phyloP scores from a whole-genome alignment of 2,113 vertebrate species.

The Hippopotamus amphibius region DNA sequence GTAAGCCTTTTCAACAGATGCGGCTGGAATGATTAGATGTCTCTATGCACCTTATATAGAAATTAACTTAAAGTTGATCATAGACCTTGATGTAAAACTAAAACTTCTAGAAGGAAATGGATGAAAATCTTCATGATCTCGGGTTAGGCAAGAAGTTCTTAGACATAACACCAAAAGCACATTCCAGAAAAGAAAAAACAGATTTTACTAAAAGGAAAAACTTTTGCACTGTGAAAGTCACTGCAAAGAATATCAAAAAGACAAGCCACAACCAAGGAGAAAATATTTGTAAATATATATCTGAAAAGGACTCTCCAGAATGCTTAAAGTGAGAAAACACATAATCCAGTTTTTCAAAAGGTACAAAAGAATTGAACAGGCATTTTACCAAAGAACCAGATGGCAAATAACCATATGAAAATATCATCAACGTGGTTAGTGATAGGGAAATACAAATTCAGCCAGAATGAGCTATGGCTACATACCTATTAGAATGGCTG shows the following conservation, averaged over 20 bases:
- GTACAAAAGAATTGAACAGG: neutral
- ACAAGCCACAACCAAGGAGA: neutral
- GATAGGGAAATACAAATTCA: slow-evolving; percentile 5
- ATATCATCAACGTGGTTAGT: neutral
- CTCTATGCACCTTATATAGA: neutral
- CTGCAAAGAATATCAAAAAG: neutral
- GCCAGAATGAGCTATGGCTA: neutral
- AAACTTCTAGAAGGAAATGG: neutral
- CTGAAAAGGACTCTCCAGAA: neutral
- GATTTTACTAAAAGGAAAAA: slow-evolving; percentile 29
- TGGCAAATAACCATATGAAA: neutral
- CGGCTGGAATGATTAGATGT: neutral
- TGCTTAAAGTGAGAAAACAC: slow-evolving; percentile 2
- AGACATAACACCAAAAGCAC: neutral
- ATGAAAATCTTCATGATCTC: slow-evolving; percentile 13
- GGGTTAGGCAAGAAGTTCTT: neutral
- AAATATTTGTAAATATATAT: neutral
- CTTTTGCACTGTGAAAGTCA: neutral
- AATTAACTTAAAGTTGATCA: slow-evolving; percentile 29
- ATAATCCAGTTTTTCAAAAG: neutral
- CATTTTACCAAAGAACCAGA: neutral
- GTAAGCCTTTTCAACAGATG: neutral
- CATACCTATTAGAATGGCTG: neutral
- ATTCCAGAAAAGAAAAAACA: slow-evolving; percentile 18
- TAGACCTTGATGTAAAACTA: neutral